Conservation (phyloP, 2,888 invertebrate species). For the Ichneumon xanthorius region DNA sequence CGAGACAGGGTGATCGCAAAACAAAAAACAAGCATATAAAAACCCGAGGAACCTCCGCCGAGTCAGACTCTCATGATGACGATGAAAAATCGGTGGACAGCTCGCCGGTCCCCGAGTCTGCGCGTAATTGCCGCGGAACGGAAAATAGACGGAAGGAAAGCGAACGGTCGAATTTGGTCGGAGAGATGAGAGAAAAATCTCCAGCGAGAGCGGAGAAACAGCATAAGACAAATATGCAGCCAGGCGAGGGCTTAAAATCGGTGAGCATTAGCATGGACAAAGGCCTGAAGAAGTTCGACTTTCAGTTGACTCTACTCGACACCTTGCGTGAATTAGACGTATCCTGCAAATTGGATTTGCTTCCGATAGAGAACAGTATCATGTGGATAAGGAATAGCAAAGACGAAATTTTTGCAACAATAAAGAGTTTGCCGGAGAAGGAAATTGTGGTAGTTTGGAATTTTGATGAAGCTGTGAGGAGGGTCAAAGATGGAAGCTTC, state of each 20-base stretch:
- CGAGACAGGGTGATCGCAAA: neutral
- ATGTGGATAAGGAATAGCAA: constrained; percentile 83
- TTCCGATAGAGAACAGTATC: constrained; percentile 82
- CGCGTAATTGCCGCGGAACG: neutral
- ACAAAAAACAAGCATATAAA: neutral
- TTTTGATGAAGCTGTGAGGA: constrained; percentile 80
- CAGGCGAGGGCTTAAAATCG: constrained; percentile 78
- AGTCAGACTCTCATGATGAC: neutral
- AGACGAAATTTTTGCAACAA: constrained; percentile 18
- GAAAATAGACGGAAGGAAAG: constrained; percentile 13
- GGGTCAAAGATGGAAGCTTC: constrained; percentile 81
- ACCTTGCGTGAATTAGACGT: constrained; percentile 78
- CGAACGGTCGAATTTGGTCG: constrained; percentile 19
- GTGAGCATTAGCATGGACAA: constrained; percentile 78
- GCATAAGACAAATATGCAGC: constrained; percentile 74
- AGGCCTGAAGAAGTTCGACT: constrained; percentile 68
- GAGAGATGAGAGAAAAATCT: constrained; percentile 71
- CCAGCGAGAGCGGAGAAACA: constrained; percentile 72
- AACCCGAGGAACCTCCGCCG: neutral
- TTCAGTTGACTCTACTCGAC: constrained; percentile 75
- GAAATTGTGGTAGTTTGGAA: constrained; percentile 84
- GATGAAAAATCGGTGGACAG: constrained; percentile 32
- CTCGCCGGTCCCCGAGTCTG: neutral
- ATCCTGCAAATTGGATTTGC: constrained; percentile 76
- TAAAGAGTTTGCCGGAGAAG: constrained; percentile 73